Evolutionary conservation across 1,140 invertebrate genomes (phyloP), one percentile per base, ranked within the genome.

Genomic region (Penaeus chinensis): DNA sequence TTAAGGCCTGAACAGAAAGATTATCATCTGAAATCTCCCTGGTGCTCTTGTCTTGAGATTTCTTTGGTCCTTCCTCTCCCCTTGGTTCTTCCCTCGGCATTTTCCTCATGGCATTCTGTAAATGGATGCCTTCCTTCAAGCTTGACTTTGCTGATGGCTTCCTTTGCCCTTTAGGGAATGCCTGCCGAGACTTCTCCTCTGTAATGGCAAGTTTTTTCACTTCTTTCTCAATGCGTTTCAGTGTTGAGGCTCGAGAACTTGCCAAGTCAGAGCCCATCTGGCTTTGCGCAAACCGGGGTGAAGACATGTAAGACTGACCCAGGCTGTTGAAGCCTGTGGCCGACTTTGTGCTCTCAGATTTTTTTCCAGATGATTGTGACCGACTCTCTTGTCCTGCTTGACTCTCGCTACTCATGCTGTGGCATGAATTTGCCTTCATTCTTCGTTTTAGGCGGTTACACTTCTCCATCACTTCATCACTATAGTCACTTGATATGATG

Each of bases 401-500:
- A 27, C 76, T 32, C 62, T 11, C 63, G 11, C 19, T 86, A 19
- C 47, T 76, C 47, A 66, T 87, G 54, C 54, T 54, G 10, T 54
- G 54, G 16, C 5, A 54, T 54, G 54, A 54, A 54, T 54, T 54
- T 54, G 54, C 62, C 60, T 20, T 65, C 66, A 27, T 32, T 7
- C 63, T 42, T 13, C 2, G 76, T 18, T 32, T 27, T 19, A 69
- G 37, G 22, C 20, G 47, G 32, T 27, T 60, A 27, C 22, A 47
- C 18, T 54, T 87, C 22, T 22, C 62, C 63, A n/a, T 61, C 42
- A 19, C 42, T 16, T 60, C 27, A 32, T 66, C 69, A 66, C 86
- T 83, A n/a, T 63, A 63, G n/a, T 82, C 86, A 82, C 86, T 87
- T 2, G 80, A 82, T 77, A 65, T 63, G n/a, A 87, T 78, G 71